Base-by-base conservation (phyloP, 1,140 invertebrate genomes). In the Helicoverpa zea region DNA sequence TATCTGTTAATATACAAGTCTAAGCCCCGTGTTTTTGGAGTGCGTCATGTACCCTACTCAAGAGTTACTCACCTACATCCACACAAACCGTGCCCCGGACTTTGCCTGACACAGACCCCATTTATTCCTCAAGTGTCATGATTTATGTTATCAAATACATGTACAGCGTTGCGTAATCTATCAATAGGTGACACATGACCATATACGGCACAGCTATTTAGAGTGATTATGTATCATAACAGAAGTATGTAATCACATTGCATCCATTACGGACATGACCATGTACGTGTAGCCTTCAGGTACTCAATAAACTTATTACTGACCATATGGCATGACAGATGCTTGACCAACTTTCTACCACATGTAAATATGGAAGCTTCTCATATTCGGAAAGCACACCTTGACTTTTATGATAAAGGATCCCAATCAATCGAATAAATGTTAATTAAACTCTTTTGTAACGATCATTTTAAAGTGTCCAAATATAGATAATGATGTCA, bases 321-420 rank as follows among this genome's bases (percentile, higher is more conserved):
- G 74, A 77, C 79, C 82, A 83, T 83, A 79, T 81, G 82, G 74
- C 49, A 72, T 80, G 76, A 80, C 64, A 29, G 76, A 76, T 76
- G 14, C 51, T 35, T 84, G 80, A 84, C 80, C 80, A 59, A 81
- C 80, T 84, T 81, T 84, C 83, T 81, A 80, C 59, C 23, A 59
- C 14, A 16, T 75, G 54, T 52, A 54, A 73, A 73, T 73, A 75
- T 18, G 43, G 73, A 49, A 18, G 12, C 43, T 47, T 61, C 73
- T 75, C 56, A 49, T 59, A 61, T 43, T 58, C 29, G 52, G 70
- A 35, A 18, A 49, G 11, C 18, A 10, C 29, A 13, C 73, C 73
- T 61, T 76, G 43, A 61, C 43, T 76, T 76, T 76, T 66, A 77
- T 78, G 4, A 78, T 64, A 7, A 23, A 59, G 12, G 23, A 14